Conservation (phyloP, 2,888 invertebrate genomes). For the Netelia virgata region DNA sequence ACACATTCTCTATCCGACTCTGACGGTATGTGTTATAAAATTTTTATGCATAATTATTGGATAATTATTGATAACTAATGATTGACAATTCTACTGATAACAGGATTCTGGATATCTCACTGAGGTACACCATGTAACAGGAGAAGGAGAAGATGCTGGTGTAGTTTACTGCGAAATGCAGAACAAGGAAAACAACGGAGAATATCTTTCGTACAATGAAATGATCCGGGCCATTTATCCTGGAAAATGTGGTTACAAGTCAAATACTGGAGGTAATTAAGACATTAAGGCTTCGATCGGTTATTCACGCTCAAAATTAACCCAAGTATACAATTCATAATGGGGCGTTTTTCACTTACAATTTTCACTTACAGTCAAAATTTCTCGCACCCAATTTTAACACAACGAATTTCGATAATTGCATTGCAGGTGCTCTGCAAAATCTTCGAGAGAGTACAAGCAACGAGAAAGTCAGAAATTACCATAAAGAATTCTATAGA, state of each 20-base stretch:
- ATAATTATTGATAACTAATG: background rate
- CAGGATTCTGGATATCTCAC: slow-evolving; percentile 93
- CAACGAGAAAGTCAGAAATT: slow-evolving; percentile 90
- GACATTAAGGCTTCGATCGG: background rate
- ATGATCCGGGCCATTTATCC: slow-evolving; percentile 92
- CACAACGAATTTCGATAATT: background rate
- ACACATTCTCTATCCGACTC: slow-evolving; percentile 94
- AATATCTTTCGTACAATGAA: slow-evolving; percentile 89
- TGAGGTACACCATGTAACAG: slow-evolving; percentile 96
- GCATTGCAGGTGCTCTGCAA: slow-evolving; percentile 87
- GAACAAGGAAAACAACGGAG: slow-evolving; percentile 93
- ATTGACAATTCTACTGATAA: slow-evolving; percentile 33
- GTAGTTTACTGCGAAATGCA: slow-evolving; percentile 99
- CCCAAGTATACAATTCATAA: slow-evolving; percentile 12
- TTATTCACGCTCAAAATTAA: background rate
- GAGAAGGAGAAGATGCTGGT: slow-evolving; percentile 95
- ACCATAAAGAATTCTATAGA: slow-evolving; percentile 94
- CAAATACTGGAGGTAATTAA: slow-evolving; percentile 91
- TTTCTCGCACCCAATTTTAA: background rate
- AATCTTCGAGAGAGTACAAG: slow-evolving; percentile 93
- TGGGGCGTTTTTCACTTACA: background rate
- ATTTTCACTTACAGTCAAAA: background rate
- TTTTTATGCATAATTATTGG: background rate
- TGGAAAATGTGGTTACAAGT: slow-evolving; percentile 92
- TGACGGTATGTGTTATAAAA: slow-evolving; percentile 86